A percentile compares a stretch with the other conserved stretches of the same genome.
Conservation (phyloP, 92 coral and sea anemone genomes). For the Anthopleura xanthogrammica region DNA sequence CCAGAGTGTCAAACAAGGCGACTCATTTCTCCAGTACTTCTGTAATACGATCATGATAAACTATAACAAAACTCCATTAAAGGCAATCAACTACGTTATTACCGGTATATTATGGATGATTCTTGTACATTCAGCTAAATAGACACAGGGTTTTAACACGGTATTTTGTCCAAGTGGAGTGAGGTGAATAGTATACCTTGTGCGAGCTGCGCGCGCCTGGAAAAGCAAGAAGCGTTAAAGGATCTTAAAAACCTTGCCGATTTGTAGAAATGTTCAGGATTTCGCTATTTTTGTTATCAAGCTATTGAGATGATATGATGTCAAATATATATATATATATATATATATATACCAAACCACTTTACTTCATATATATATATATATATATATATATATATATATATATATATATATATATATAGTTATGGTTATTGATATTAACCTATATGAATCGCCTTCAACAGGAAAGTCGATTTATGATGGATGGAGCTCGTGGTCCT, state of each 20-base stretch:
- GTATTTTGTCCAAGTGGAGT: background rate
- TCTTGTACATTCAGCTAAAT: background rate
- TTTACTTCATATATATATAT: too few species aligned
- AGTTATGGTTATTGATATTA: too few species aligned
- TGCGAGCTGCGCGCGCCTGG: background rate
- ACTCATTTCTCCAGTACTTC: background rate
- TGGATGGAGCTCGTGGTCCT: slow-evolving; percentile 89
- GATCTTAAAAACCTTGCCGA: background rate
- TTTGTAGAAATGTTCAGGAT: background rate
- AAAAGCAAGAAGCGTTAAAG: background rate
- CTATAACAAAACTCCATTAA: background rate
- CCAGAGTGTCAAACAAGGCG: background rate
- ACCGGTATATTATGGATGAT: background rate
- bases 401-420: too few species aligned
- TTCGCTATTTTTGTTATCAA: background rate
- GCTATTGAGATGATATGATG: background rate
- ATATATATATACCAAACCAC: too few species aligned
- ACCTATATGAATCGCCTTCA: background rate
- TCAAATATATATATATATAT: too few species aligned
- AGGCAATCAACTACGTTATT: background rate
- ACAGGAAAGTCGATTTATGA: slow-evolving; percentile 50
- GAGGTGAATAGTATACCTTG: background rate
- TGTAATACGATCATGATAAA: background rate
- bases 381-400: too few species aligned
- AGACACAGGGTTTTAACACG: background rate